phyloP scores from a whole-genome alignment of 2,113 vertebrate species.

The Vulpes lagopus region DNA sequence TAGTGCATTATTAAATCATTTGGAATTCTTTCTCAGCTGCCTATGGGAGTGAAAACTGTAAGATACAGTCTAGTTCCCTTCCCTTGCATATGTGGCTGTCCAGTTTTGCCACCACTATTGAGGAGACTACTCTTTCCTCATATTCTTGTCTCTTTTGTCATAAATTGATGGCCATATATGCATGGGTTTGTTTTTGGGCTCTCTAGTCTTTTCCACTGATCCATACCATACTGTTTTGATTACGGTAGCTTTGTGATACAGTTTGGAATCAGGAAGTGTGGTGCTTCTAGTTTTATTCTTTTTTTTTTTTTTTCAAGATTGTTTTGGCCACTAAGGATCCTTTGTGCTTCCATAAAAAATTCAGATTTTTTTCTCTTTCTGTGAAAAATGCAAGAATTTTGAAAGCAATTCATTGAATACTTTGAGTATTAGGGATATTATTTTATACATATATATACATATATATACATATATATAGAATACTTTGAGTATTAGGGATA shows the following conservation, averaged over 20 bases:
- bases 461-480: too few relatives aligned
- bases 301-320: not conserved
- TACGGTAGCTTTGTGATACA: not conserved
- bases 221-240: not conserved
- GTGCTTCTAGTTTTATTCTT: not conserved
- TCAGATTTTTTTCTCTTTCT: not conserved
- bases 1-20: conserved; percentile 17
- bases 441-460: too few relatives aligned
- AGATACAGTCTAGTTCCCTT: not conserved
- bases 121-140: not conserved
- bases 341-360: not conserved
- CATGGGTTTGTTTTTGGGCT: not conserved
- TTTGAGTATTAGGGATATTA: not conserved
- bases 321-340: not conserved
- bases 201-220: not conserved
- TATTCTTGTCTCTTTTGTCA: not conserved
- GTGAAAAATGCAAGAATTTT: not conserved
- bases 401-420: not conserved
- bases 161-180: not conserved
- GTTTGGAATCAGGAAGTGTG: not conserved
- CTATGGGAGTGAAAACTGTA: conserved; percentile 24
- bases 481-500: not conserved
- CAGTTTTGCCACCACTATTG: not conserved
- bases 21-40: conserved; percentile 54
- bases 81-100: not conserved